Conservation (phyloP, 2,888 invertebrate genomes). For the Drosophila quinaria region DNA sequence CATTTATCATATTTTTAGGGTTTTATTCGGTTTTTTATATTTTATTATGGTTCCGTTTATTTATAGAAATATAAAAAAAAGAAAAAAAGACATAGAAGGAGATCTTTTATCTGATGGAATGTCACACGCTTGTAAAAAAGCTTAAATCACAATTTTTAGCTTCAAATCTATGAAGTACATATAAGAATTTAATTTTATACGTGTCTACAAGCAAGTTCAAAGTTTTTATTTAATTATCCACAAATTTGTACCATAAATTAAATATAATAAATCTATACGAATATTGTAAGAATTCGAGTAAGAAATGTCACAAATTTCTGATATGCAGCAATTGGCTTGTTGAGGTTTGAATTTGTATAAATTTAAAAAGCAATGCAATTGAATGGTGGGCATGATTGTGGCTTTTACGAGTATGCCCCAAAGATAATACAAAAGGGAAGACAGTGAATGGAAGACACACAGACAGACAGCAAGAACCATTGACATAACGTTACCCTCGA, state of each 20-base stretch:
- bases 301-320: background rate
- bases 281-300: background rate
- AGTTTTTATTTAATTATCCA: background rate
- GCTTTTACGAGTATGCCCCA: conserved; percentile 8
- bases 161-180: background rate
- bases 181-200: background rate
- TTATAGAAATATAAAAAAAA: too few species aligned
- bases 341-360: background rate
- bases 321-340: background rate
- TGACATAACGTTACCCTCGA: conserved; percentile 13
- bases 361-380: conserved; percentile 5
- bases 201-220: background rate
- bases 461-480: conserved; percentile 3
- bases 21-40: too few species aligned
- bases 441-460: background rate
- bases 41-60: too few species aligned
- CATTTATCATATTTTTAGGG: too few species aligned
- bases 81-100: background rate
- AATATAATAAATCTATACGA: background rate
- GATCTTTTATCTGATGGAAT: too few species aligned
- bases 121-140: too few species aligned
- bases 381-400: conserved; percentile 4
- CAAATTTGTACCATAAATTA: background rate
- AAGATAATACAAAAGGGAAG: conserved; percentile 16
- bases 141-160: too few species aligned